A percentile compares a stretch with the other conserved stretches of the same genome.
phyloP scores from a whole-genome alignment of 1,140 invertebrate species.

The Bombus terrestris region DNA sequence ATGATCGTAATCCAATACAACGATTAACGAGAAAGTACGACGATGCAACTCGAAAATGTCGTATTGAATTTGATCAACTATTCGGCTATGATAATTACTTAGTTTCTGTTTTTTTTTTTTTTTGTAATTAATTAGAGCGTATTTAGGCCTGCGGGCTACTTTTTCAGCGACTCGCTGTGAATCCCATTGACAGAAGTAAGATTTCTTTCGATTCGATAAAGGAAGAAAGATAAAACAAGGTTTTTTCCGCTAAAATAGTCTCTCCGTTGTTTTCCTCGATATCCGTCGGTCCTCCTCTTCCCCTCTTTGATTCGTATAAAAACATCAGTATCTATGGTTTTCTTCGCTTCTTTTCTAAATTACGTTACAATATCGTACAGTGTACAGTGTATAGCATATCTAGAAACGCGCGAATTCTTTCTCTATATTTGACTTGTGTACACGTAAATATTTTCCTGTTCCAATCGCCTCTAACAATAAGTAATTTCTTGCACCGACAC shows the following conservation, averaged over 20 bases:
- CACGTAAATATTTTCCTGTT: not conserved
- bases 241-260: slow-evolving; percentile 22
- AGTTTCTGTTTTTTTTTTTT: slow-evolving; percentile 14
- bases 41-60: not conserved
- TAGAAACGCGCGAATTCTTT: slow-evolving; percentile 2
- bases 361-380: not conserved
- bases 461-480: not conserved
- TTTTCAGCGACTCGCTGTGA: slow-evolving; percentile 73
- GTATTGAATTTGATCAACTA: slow-evolving; percentile 47
- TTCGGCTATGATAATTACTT: slow-evolving; percentile 49
- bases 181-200: slow-evolving; percentile 69
- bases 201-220: slow-evolving; percentile 19
- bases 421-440: not conserved
- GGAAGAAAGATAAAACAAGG: slow-evolving; percentile 27
- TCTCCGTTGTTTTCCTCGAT: slow-evolving; percentile 1
- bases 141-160: slow-evolving; percentile 81
- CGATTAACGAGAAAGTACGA: slow-evolving; percentile 3
- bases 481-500: not conserved
- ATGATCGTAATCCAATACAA: slow-evolving; percentile 39
- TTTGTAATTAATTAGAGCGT: slow-evolving; percentile 73
- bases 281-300: slow-evolving; percentile 10
- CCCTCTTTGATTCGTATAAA: not conserved
- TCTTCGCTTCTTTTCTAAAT: not conserved
- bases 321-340: not conserved
- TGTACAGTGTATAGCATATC: too few relatives aligned